Evolutionary conservation across 2,888 invertebrate genomes (phyloP).

Genomic region (Tetheella fluctuosa): DNA sequence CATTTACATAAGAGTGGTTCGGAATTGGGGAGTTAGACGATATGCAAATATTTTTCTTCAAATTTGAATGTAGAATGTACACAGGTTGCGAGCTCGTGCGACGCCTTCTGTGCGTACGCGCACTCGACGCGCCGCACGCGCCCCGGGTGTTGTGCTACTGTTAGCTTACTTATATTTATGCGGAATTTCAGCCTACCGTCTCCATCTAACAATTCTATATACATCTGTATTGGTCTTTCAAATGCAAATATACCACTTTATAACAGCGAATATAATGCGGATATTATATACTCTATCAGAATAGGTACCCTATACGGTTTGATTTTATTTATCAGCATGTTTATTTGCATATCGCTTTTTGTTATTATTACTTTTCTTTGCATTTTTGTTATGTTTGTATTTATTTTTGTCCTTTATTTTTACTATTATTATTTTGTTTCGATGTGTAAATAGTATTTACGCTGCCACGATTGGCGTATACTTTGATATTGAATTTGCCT

Average conservation of each 20-base stretch:
- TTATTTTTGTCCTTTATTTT: slow-evolving; percentile 80
- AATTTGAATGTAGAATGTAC: slow-evolving; percentile 63
- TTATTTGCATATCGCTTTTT: slow-evolving; percentile 80
- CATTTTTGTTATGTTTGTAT: slow-evolving; percentile 81
- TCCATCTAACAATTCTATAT: slow-evolving; percentile 60
- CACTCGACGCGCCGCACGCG: slow-evolving; percentile 65
- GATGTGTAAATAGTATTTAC: slow-evolving; percentile 65
- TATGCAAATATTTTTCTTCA: slow-evolving; percentile 82
- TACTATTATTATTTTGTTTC: slow-evolving; percentile 71
- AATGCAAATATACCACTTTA: slow-evolving; percentile 70
- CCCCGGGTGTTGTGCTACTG: slow-evolving; percentile 68
- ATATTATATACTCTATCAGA: slow-evolving; percentile 53
- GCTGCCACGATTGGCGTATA: slow-evolving; percentile 53
- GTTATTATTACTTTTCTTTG: slow-evolving; percentile 57
- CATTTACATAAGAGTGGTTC: slow-evolving; percentile 78
- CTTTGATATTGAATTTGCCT: slow-evolving; percentile 73
- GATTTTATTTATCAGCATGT: slow-evolving; percentile 48
- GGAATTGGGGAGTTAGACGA: slow-evolving; percentile 79
- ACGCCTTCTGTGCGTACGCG: slow-evolving; percentile 42
- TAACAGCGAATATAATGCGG: slow-evolving; percentile 48
- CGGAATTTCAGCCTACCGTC: slow-evolving; percentile 61
- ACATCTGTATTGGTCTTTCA: slow-evolving; percentile 67
- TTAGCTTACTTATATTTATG: slow-evolving; percentile 62
- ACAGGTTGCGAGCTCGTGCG: slow-evolving; percentile 54
- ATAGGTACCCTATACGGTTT: slow-evolving; percentile 36